Evolutionary conservation across 2,797 vertebrate genomes (phyloP).

Genomic region (Amblyraja radiata): DNA sequence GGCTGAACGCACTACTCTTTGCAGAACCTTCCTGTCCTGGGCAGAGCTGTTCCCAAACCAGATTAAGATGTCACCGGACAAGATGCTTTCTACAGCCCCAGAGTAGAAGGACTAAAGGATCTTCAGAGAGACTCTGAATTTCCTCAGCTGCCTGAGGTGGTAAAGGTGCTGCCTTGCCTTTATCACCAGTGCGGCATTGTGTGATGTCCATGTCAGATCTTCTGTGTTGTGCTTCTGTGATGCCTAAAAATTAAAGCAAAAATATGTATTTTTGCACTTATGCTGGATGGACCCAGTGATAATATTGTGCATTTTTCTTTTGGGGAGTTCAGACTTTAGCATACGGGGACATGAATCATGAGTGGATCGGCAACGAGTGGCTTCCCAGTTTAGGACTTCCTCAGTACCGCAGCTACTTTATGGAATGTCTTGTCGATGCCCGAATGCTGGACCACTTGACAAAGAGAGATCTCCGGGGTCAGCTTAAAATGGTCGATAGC

Average conservation of each 20-base stretch:
- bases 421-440: conserved; percentile 95
- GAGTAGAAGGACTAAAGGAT: too few relatives aligned
- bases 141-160: too few relatives aligned
- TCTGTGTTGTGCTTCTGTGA: too few relatives aligned
- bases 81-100: too few relatives aligned
- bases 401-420: conserved; percentile 94
- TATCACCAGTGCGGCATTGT: too few relatives aligned
- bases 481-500: conserved; percentile 97
- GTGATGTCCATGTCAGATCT: too few relatives aligned
- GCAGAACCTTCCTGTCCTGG: too few relatives aligned
- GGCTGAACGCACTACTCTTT: too few relatives aligned
- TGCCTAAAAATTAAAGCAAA: neutral
- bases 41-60: too few relatives aligned
- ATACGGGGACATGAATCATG: conserved; percentile 96
- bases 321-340: conserved; percentile 69
- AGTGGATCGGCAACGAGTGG: conserved; percentile 98
- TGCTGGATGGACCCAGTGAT: neutral
- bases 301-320: neutral
- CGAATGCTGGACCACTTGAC: conserved; percentile 95
- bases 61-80: too few relatives aligned
- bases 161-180: too few relatives aligned
- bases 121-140: too few relatives aligned
- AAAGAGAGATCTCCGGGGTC: conserved; percentile 91
- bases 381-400: conserved; percentile 86
- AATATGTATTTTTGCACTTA: neutral